Evolutionary conservation across 2,888 invertebrate genomes (phyloP).

Genomic region (Junonia oenone): DNA sequence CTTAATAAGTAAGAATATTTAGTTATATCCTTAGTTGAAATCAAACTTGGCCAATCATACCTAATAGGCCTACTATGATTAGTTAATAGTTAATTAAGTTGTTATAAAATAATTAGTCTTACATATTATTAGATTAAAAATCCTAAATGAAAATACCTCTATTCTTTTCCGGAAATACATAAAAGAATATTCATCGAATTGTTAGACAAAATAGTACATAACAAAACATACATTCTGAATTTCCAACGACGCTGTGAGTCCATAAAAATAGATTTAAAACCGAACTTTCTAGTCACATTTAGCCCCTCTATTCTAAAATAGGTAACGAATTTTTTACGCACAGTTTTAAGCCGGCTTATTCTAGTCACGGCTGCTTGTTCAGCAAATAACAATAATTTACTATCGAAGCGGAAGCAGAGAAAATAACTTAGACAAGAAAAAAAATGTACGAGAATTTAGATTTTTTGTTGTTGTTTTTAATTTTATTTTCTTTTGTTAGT

Average conservation of each 20-base stretch:
- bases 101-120: no score
- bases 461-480: not conserved
- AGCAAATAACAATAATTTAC: conserved; percentile 32
- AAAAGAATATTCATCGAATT: no score
- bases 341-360: conserved; percentile 26
- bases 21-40: no score
- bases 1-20: no score
- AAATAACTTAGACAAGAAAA: conserved; percentile 17
- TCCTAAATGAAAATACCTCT: no score
- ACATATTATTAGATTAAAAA: no score
- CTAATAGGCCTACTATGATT: no score
- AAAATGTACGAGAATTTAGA: conserved; percentile 4
- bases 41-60: no score
- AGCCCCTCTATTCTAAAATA: not conserved
- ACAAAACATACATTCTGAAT: not conserved
- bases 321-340: conserved; percentile 1
- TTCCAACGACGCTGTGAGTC: not conserved
- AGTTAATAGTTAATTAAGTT: no score
- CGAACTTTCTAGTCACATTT: not conserved
- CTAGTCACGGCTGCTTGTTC: conserved; percentile 27
- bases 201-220: not conserved
- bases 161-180: no score
- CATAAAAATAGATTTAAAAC: not conserved
- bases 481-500: no score
- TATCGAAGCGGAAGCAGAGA: conserved; percentile 25